Evolutionary conservation across 1,140 invertebrate species (phyloP), one percentile per base, ranked within the genome.

Genomic region (Globodera ellingtonae): DNA sequence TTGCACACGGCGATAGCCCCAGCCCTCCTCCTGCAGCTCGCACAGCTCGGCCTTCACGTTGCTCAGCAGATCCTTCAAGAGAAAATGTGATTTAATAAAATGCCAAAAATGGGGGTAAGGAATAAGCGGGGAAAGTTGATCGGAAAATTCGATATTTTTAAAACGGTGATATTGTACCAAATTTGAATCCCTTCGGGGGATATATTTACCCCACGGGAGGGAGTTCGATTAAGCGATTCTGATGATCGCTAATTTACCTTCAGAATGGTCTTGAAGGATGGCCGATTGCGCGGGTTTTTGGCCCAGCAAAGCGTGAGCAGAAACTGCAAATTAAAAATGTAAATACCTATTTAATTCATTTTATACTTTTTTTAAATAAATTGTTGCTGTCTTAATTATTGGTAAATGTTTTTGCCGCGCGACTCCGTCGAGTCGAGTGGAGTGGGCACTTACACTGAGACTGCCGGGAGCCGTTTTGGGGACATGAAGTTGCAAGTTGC

Each of bases 301-400:
- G 93, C 94, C 94, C 95, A 98, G 89, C 97, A 98, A 88, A 95
- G 94, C 83, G 94, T 94, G 72, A 98, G 93, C 10, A 99, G 92
- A 13, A 97, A 90, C 82, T 92, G 10, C 4, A 70, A 67, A 70
- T 24, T 35, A 18, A 70, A 70, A 70, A 15, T 13, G 35, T 6
- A 18, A 70, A 4, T 3, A 65, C 59, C n/a, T 62, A n/a, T 2
- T 65, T 21, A 65, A 13, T 65, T 65, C 59, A 35, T 62, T 70
- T 44, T 70, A n/a, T n/a, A n/a, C 35, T 5, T 35, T 70, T 70
- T 24, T 69, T 3, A 24, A 21, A 21, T 24, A 69, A 13, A 44
- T 52, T 52, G 8, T 52, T 52, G 52, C 13, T 70, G 24, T 8
- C 13, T 24, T 70, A 18, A 18, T 70, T 44, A 15, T 35, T 1